A percentile compares a stretch with the other conserved stretches of the same genome.
phyloP scores from a whole-genome alignment of 2,888 invertebrate genomes.

The Seira sanloemensis region DNA sequence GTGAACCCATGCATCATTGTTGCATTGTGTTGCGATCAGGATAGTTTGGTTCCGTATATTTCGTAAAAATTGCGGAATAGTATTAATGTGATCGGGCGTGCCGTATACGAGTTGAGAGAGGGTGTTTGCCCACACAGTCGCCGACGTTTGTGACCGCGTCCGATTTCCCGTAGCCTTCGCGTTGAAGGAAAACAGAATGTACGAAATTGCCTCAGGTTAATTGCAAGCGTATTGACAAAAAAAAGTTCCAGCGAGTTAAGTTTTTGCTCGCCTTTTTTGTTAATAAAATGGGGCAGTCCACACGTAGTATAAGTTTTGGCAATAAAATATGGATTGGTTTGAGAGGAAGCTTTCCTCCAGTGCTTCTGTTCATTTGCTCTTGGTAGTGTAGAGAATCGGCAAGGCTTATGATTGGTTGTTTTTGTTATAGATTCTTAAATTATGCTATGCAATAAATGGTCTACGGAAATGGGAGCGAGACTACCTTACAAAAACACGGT shows the following conservation, averaged over 20 bases:
- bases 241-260: background rate
- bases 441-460: no score
- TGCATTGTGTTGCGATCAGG: background rate
- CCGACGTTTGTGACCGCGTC: background rate
- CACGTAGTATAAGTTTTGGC: background rate
- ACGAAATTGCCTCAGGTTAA: background rate
- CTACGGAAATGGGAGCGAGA: no score
- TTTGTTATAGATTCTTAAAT: no score
- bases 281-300: background rate
- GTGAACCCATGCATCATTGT: background rate
- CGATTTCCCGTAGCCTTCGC: conserved; percentile 10
- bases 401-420: no score
- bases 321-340: no score
- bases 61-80: background rate
- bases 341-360: no score
- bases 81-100: no score
- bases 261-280: background rate
- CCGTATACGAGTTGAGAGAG: no score
- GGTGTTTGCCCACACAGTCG: no score
- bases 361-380: background rate
- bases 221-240: background rate
- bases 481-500: no score
- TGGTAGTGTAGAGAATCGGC: background rate
- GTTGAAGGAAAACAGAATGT: background rate
- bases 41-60: background rate